Evolutionary conservation across 2,797 vertebrate genomes (phyloP).

Genomic region (Enteromius argenteus): DNA sequence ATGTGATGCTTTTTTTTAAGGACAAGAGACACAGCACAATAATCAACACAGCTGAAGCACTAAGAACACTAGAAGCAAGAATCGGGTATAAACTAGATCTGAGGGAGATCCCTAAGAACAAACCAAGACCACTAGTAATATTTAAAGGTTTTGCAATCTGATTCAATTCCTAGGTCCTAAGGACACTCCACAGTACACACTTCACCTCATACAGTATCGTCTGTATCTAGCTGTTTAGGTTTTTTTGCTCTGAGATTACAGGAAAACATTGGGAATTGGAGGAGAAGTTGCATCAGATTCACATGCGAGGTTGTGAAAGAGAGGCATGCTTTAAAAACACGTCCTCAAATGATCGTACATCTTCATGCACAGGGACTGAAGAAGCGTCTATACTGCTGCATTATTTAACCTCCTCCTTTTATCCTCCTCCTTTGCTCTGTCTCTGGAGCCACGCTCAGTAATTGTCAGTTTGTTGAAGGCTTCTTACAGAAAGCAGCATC

Average conservation of each 20-base stretch:
- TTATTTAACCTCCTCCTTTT: slow-evolving; percentile 74
- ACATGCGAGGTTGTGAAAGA: neutral
- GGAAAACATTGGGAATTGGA: neutral
- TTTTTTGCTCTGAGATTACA: neutral
- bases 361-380: slow-evolving; percentile 59
- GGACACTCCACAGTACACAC: neutral
- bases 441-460: slow-evolving; percentile 9
- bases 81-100: neutral
- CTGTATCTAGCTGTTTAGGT: neutral
- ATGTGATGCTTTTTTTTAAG: neutral
- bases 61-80: neutral
- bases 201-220: neutral
- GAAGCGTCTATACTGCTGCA: slow-evolving; percentile 70
- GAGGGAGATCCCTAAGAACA: neutral
- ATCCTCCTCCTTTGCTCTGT: slow-evolving; percentile 59
- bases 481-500: slow-evolving; percentile 45
- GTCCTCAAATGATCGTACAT: slow-evolving; percentile 63
- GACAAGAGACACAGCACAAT: neutral
- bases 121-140: neutral
- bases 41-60: neutral
- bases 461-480: slow-evolving; percentile 50
- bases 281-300: slow-evolving; percentile 6
- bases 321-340: slow-evolving; percentile 40
- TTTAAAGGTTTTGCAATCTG: neutral
- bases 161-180: neutral